phyloP scores from a whole-genome alignment of 2,113 vertebrate species.

The Leuciscus idus region DNA sequence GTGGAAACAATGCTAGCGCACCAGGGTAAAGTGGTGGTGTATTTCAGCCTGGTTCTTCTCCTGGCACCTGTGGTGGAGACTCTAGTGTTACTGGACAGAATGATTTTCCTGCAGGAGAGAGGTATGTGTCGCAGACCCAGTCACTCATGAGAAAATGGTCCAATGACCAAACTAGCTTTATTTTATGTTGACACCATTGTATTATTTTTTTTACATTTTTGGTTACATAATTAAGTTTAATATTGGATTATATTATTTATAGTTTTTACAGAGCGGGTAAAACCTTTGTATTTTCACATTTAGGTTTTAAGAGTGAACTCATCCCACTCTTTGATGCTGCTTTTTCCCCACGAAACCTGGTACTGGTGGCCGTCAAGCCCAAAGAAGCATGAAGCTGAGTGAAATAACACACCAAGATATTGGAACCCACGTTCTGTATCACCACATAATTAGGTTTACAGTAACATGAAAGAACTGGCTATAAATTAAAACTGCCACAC shows the following conservation, averaged over 20 bases:
- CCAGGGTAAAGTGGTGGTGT: slow-evolving; percentile 84
- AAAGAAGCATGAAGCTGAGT: slow-evolving; percentile 7
- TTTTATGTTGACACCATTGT: neutral
- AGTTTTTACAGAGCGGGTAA: neutral
- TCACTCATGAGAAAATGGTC: neutral
- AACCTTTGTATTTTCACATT: neutral
- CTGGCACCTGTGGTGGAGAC: slow-evolving; percentile 89
- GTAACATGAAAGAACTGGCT: neutral
- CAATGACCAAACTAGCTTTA: neutral
- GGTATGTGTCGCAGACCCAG: slow-evolving; percentile 69
- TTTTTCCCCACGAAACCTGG: slow-evolving; percentile 89
- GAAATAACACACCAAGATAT: neutral
- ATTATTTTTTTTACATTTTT: neutral
- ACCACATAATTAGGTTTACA: neutral
- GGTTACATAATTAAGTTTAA: neutral
- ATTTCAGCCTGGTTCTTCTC: slow-evolving; percentile 85
- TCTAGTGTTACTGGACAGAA: slow-evolving; percentile 87
- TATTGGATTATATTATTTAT: neutral
- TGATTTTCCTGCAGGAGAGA: slow-evolving; percentile 89
- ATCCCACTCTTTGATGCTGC: slow-evolving; percentile 87
- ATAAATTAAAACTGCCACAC: neutral
- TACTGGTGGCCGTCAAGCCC: slow-evolving; percentile 81
- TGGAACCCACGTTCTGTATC: neutral
- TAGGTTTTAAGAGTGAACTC: slow-evolving; percentile 85
- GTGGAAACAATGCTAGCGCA: slow-evolving; percentile 78